Conservation (phyloP, 1,140 invertebrate genomes). For the Sarcophaga bullata region DNA sequence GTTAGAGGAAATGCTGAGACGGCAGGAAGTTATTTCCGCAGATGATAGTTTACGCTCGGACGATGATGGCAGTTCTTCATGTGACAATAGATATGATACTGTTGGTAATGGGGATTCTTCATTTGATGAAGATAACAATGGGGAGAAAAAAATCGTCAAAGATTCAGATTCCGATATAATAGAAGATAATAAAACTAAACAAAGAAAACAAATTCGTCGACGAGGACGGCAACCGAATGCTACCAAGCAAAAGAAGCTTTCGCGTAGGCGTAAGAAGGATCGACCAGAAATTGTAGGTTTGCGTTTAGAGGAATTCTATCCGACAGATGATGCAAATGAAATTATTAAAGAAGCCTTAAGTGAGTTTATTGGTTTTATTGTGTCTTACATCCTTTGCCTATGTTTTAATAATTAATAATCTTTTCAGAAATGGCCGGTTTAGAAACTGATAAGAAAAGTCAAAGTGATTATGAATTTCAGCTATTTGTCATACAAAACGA, state of each 20-base stretch:
- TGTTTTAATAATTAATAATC: slow-evolving; percentile 40
- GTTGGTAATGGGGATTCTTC: slow-evolving; percentile 30
- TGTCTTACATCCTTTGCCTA: not conserved
- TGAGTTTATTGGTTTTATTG: slow-evolving; percentile 45
- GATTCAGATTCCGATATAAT: not conserved
- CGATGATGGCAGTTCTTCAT: slow-evolving; percentile 48
- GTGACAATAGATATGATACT: slow-evolving; percentile 49
- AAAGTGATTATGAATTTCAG: slow-evolving; percentile 56
- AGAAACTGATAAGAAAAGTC: slow-evolving; percentile 50
- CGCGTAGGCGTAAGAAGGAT: slow-evolving; percentile 49
- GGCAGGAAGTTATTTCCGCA: slow-evolving; percentile 48
- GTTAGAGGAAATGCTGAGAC: slow-evolving; percentile 53
- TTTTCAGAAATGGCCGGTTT: slow-evolving; percentile 62
- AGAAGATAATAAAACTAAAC: slow-evolving; percentile 19
- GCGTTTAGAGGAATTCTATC: slow-evolving; percentile 61
- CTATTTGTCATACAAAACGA: slow-evolving; percentile 71
- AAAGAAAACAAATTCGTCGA: not conserved
- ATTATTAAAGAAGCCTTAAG: slow-evolving; percentile 62
- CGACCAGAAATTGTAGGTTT: slow-evolving; percentile 60
- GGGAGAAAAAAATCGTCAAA: not conserved
- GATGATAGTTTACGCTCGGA: slow-evolving; percentile 54
- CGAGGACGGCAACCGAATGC: slow-evolving; percentile 18
- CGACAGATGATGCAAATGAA: slow-evolving; percentile 55
- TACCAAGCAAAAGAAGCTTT: not conserved
- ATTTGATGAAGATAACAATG: not conserved